Conservation (phyloP, 2,888 invertebrate genomes). For the Biston stratarius region DNA sequence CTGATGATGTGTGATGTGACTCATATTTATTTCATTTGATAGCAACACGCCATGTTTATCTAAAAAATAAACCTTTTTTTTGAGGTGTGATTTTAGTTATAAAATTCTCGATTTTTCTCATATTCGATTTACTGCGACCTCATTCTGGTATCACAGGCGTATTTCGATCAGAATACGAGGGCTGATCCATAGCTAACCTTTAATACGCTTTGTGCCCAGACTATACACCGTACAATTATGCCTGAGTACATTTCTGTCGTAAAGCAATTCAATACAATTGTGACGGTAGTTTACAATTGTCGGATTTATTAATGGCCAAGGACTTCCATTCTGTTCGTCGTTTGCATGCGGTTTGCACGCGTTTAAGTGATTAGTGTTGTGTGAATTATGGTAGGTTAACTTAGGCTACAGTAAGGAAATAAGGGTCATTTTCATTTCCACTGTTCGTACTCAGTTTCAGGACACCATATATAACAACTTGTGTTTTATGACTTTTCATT, state of each 20-base stretch:
- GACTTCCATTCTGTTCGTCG: slow-evolving; percentile 10
- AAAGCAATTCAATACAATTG: slow-evolving; percentile 31
- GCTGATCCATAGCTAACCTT: neutral
- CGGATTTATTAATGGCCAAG: slow-evolving; percentile 30
- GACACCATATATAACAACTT: no score
- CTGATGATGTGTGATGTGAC: no score
- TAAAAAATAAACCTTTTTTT: no score
- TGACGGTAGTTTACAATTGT: slow-evolving; percentile 16
- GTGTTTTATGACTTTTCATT: no score
- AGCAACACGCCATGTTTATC: no score
- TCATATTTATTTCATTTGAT: no score
- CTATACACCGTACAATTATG: slow-evolving; percentile 4
- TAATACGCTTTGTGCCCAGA: neutral
- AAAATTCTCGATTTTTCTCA: no score
- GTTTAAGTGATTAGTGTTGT: neutral
- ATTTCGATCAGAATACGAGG: neutral
- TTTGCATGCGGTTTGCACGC: slow-evolving; percentile 8
- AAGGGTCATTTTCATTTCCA: no score
- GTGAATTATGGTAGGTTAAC: slow-evolving; percentile 1
- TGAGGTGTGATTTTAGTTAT: no score
- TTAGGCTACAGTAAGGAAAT: neutral
- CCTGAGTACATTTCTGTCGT: slow-evolving; percentile 10
- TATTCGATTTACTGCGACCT: no score
- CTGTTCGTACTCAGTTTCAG: no score
- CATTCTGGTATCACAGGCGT: no score